phyloP scores from a whole-genome alignment of 1,140 invertebrate species.

The Drosophila melanogaster region Release_6_plus_ISO1_MT NT_033779.5:8913501-8914000 shows the following conservation, averaged over 20 bases:
- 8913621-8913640: constrained; percentile 18
- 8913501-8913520: constrained; percentile 31
- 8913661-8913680: neutral
- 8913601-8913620: constrained; percentile 50
- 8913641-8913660: neutral
- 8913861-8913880: constrained; percentile 74
- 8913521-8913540: constrained; percentile 67
- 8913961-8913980: constrained; percentile 71
- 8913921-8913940: constrained; percentile 43
- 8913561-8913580: constrained; percentile 37
- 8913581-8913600: constrained; percentile 54
- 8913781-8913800: constrained; percentile 47
- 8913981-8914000: constrained; percentile 56
- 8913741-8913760: constrained; percentile 8
- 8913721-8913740: constrained; percentile 62
- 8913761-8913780: constrained; percentile 31
- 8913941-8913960: constrained; percentile 9
- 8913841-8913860: constrained; percentile 56
- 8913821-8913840: constrained; percentile 23
- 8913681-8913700: neutral
- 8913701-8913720: constrained; percentile 24
- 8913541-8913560: constrained; percentile 29
- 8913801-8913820: constrained; percentile 50
- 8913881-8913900: constrained; percentile 75
- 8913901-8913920: constrained; percentile 81